Evolutionary conservation across 2,888 invertebrate genomes (phyloP).

Genomic region (Balanococcus diminutus): DNA sequence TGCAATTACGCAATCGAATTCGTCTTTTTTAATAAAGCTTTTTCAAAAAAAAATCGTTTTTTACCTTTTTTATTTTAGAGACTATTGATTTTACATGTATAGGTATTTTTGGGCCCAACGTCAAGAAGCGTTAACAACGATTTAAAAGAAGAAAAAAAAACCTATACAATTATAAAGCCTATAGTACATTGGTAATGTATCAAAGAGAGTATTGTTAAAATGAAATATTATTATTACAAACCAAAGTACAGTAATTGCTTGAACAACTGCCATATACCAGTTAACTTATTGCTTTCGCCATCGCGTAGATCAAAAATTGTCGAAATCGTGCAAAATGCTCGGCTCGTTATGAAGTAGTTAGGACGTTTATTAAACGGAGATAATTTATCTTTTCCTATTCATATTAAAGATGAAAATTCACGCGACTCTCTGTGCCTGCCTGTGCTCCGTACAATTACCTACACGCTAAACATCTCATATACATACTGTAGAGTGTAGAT

Average conservation of each 20-base stretch:
- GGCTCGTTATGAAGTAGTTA: slow-evolving; percentile 24
- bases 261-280: slow-evolving; percentile 25
- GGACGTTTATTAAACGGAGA: slow-evolving; percentile 23
- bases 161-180: not conserved
- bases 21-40: no score
- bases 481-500: not conserved
- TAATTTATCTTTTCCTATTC: slow-evolving; percentile 43
- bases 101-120: not conserved
- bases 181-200: not conserved
- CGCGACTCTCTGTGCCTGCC: not conserved
- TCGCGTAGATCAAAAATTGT: slow-evolving; percentile 34
- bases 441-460: not conserved
- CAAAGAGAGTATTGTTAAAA: not conserved
- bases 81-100: no score
- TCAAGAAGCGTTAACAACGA: not conserved
- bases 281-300: slow-evolving; percentile 32
- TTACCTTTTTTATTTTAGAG: no score
- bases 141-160: slow-evolving; percentile 1
- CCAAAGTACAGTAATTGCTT: slow-evolving; percentile 37
- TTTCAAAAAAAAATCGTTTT: no score
- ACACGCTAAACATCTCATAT: not conserved
- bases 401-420: slow-evolving; percentile 17
- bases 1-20: no score
- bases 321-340: slow-evolving; percentile 28
- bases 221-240: slow-evolving; percentile 40